Percentiles rank a stretch among this genome's conserved stretches.
phyloP scores from a whole-genome alignment of 2,113 vertebrate species.

The Corydoras maculifer region DNA sequence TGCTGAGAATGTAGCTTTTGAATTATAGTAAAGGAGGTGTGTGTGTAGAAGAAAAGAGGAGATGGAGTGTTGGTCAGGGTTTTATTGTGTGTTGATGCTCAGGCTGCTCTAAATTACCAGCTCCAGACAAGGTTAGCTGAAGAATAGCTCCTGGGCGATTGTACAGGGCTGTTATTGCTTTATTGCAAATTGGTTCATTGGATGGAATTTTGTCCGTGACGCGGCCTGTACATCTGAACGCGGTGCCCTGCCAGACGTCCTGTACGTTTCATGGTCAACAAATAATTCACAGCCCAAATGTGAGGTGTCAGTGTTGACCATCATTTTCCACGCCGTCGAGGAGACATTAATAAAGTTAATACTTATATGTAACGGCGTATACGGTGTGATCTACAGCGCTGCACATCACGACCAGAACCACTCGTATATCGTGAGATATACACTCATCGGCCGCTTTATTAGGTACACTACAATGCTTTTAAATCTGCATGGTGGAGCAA shows the following conservation, averaged over 20 bases:
- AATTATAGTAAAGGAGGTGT: conserved; percentile 8
- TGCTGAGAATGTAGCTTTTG: conserved; percentile 6
- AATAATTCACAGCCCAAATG: conserved; percentile 8
- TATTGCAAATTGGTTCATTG: not conserved
- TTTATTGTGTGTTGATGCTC: conserved; percentile 12
- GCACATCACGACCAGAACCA: too few relatives aligned
- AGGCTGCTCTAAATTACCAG: conserved; percentile 35
- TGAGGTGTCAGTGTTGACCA: not conserved
- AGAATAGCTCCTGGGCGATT: conserved; percentile 9
- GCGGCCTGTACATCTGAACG: conserved; percentile 6
- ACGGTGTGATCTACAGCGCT: too few relatives aligned
- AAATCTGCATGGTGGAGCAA: too few relatives aligned
- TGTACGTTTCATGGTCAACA: not conserved
- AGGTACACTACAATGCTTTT: too few relatives aligned
- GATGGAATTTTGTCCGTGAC: not conserved
- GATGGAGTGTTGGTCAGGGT: not conserved
- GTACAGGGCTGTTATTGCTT: not conserved
- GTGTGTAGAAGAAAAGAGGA: not conserved
- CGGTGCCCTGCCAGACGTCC: conserved; percentile 7
- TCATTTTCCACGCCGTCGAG: not conserved
- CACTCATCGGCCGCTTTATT: too few relatives aligned
- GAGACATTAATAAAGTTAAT: too few relatives aligned
- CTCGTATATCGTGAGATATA: too few relatives aligned
- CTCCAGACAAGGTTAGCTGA: conserved; percentile 38
- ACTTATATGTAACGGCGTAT: too few relatives aligned